Base-by-base conservation (phyloP, 2,113 vertebrate genomes). In the Pterocles orientalis region DNA sequence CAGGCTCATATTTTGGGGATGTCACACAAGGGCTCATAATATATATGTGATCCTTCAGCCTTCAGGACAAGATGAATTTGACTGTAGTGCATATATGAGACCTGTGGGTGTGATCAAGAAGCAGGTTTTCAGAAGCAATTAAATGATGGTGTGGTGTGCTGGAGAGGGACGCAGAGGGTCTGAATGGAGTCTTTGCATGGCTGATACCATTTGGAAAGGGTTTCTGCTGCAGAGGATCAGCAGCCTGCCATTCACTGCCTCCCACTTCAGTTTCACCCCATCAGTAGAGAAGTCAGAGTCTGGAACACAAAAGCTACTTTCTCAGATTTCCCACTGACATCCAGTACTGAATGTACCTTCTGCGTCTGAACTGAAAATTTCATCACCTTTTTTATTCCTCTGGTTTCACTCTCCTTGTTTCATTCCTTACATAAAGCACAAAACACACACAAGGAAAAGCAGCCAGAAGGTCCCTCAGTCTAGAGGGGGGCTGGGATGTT, bases 91-190 rank as follows among this genome's bases (percentile, higher is more conserved):
- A 61, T 95, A 92, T 92, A 93, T 66, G 94, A 95, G 95, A 51
- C 96, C 93, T 82, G 61, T 54, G 95, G 86, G 88, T 95, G 87
- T 53, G 84, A 83, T 90, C 3, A 66, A 94, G 76, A 71, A 91
- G 91, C 84, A 73, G 70, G 85, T 92, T 97, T 97, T 95, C 82
- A 81, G 62, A 97, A 90, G 96, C 94, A 94, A 82, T 95, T 91
- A 86, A 82, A 48, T 0, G 31, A 61, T 18, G 58, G 72, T 3
- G 4, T 92, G 82, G 68, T 58, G 86, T 82, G 71, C 69, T 78
- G 89, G 86, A 75, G 80, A 56, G 61, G 83, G 73, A 94, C 71
- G 60, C 47, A 76, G 66, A 65, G 66, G 78, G 82, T 87, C 50
- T 60, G 89, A 87, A 61, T 2, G 0, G 53, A 76, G 82, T n/a